Base-by-base conservation (phyloP, 2,888 invertebrate species). In the Ctena decussata region DNA sequence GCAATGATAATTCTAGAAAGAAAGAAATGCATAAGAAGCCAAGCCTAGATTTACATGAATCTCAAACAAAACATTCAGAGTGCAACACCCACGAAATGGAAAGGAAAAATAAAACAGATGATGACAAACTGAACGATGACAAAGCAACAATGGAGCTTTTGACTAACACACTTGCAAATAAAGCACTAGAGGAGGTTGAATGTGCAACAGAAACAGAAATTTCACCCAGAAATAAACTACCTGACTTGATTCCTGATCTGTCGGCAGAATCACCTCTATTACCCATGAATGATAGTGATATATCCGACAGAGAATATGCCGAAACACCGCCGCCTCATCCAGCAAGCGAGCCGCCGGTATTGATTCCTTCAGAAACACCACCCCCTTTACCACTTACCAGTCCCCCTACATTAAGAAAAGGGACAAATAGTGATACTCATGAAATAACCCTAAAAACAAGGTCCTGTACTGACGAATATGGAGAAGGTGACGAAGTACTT, bases 111-210 rank as follows among this genome's bases (percentile, higher is more conserved):
- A 81, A 78, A 84, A 88, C 85, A 39, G 85, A 85, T 37, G 88
- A 88, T 65, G 88, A 88, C 39, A 88, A 88, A 65, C 39, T 88
- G 2, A 70, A 73, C n/a, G 85, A 77, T 32, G 85, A 88, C 71
- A 76, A 53, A 53, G 49, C 21, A 35, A 8, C 32, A 27, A 60
- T n/a, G 6, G 24, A n/a, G n/a, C 39, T 24, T 12, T 39, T 3
- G 27, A 41, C n/a, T n/a, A n/a, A n/a, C n/a, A 2, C 18, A 18
- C 46, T 21, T 15, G 15, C 21, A 46, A 46, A 46, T 46, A 46
- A 46, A 46, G 12, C 18, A 21, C 21, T n/a, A 18, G 24, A 57
- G 27, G 1, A 57, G 3, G n/a, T 27, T 18, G 57, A 57, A 57
- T 24, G 5, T 8, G 6, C 71, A 76, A 35, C 53, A 46, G 27